Evolutionary conservation across 1,140 invertebrate species (phyloP).

Genomic region (Colletes latitarsis): DNA sequence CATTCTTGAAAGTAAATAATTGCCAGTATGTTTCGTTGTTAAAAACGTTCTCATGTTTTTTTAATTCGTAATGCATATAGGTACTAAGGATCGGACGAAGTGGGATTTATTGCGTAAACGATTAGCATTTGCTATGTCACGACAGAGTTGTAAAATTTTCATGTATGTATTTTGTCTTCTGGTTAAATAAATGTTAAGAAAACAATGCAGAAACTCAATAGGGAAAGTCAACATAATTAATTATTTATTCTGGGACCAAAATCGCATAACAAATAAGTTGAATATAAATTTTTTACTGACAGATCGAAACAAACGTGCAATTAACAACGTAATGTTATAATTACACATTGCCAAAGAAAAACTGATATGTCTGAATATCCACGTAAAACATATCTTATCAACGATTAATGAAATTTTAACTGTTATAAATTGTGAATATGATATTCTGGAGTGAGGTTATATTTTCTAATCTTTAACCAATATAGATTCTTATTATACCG

Average conservation of each 20-base stretch:
- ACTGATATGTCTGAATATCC: not conserved
- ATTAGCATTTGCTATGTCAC: constrained; percentile 53
- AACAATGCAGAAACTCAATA: not conserved
- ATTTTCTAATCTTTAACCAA: not conserved
- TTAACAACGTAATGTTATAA: not conserved
- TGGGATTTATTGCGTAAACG: constrained; percentile 42
- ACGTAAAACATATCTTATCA: not conserved
- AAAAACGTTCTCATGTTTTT: not conserved
- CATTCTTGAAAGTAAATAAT: not conserved
- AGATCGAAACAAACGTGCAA: not conserved
- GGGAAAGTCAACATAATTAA: not conserved
- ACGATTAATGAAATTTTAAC: not conserved
- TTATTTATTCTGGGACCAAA: not conserved
- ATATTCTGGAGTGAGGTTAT: not conserved
- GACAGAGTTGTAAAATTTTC: constrained; percentile 24
- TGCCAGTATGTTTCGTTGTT: not conserved
- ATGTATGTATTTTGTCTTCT: not conserved
- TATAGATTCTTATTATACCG: not conserved
- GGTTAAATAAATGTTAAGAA: constrained; percentile 14
- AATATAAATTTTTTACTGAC: not conserved
- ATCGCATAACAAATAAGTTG: not conserved
- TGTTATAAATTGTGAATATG: not conserved
- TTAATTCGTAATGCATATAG: not conserved
- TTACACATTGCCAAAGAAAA: not conserved
- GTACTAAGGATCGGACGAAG: not conserved